These are phyloP conservation scores for Eulacestoma nigropectus DNA, from an alignment of 2,113 vertebrate genomes.

Conservation along the genomic window DNA sequence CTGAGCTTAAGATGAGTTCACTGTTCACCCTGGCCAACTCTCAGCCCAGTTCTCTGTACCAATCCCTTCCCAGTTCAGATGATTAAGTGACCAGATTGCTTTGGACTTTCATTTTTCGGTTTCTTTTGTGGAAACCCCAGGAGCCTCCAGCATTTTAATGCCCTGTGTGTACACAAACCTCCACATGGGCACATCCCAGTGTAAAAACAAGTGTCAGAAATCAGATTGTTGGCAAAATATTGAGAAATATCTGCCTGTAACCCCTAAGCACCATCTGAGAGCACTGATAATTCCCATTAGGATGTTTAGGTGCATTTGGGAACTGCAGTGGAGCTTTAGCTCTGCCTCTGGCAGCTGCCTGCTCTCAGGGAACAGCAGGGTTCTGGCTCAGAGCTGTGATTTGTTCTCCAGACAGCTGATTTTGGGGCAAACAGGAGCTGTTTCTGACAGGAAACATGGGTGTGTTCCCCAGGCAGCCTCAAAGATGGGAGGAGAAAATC, in stretches of 20 bases:
- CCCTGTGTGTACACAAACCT: not conserved
- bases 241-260: not conserved
- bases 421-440: not conserved
- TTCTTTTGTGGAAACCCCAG: not conserved
- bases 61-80: not conserved
- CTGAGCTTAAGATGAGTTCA: not conserved
- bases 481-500: not conserved
- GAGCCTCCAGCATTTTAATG: not conserved
- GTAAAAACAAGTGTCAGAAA: not conserved
- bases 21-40: not conserved
- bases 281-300: not conserved
- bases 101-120: not conserved
- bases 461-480: not conserved
- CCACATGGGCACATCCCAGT: not conserved
- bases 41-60: not conserved
- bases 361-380: not conserved
- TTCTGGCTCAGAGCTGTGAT: not conserved
- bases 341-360: not conserved
- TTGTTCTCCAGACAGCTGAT: not conserved
- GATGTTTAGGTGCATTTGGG: not conserved
- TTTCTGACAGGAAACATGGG: not conserved
- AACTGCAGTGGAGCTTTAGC: not conserved
- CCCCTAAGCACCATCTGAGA: not conserved
- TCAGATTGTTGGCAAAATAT: not conserved
- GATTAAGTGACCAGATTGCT: not conserved